Conservation (phyloP, 2,797 vertebrate species). For the Trachops cirrhosus region DNA sequence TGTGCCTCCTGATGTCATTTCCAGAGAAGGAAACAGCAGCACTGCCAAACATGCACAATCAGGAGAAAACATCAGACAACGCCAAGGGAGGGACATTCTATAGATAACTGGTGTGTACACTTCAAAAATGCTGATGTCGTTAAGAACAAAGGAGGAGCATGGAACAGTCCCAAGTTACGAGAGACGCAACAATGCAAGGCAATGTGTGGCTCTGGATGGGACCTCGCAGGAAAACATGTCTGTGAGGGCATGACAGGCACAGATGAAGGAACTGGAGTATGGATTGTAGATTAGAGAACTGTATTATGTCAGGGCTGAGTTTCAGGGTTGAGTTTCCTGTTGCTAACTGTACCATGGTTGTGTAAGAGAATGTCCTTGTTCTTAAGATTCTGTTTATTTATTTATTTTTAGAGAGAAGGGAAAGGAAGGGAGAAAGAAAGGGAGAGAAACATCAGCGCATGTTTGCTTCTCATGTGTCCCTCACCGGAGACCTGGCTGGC, state of each 20-base stretch:
- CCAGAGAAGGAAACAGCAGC: background rate
- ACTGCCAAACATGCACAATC: background rate
- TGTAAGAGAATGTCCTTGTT: background rate
- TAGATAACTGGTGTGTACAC: background rate
- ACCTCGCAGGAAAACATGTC: background rate
- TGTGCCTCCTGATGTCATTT: background rate
- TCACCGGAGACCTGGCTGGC: too few relatives aligned
- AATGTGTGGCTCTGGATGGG: background rate
- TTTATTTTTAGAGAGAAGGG: too few relatives aligned
- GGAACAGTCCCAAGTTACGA: background rate
- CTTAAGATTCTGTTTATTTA: background rate
- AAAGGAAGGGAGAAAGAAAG: too few relatives aligned
- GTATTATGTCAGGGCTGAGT: background rate
- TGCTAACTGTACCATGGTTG: background rate
- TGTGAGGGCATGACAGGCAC: background rate
- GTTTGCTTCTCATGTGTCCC: too few relatives aligned
- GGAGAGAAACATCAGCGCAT: too few relatives aligned
- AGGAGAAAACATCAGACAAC: background rate
- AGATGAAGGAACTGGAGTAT: background rate
- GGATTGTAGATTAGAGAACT: constrained; percentile 44
- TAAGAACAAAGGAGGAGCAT: background rate
- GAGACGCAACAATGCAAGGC: background rate
- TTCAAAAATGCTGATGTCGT: background rate
- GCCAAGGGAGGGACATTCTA: background rate
- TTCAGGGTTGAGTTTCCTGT: background rate